Base-by-base conservation (phyloP, 2,888 invertebrate species). In the Belgica antarctica region DNA sequence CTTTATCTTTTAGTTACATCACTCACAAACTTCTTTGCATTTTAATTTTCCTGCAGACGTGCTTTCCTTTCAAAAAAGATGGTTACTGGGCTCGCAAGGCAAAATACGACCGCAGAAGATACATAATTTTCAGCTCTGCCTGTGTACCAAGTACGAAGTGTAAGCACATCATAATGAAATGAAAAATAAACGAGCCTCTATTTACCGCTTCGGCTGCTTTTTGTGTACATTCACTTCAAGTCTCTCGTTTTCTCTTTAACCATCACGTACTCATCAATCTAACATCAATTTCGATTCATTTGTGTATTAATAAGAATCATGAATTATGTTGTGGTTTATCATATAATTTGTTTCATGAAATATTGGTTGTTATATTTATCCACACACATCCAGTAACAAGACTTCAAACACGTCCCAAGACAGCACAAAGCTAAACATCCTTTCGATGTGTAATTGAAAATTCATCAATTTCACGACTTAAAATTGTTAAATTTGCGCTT, bases 241-340 rank as follows among this genome's bases (percentile, higher is more conserved):
- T n/a, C 24, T 62, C 34, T 24, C 25, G n/a, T n/a, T n/a, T n/a
- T n/a, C 31, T 62, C 22, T 62, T 62, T 17, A 25, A 19, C 27
- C 47, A 22, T 47, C 46, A 28, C 27, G 27, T 47, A 70, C 59
- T 70, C 70, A 70, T 70, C 70, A 70, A 70, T 70, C 70, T 70
- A 59, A 70, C 70, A 61, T 61, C 70, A 70, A 70, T 70, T 70
- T 59, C 70, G 61, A 70, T 61, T 70, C 70, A 59, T 70, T 36
- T 61, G 59, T 36, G 61, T 61, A 61, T 61, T 70, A 61, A 61
- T 70, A 17, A 61, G 59, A 61, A 70, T 61, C 41, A 61, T 70
- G 59, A 61, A 61, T 70, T 70, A 59, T 61, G 70, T 61, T 70
- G 70, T 28, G 70, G 70, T 70, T 66, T 70, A 68, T 70, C 59